Evolutionary conservation across 2,888 invertebrate genomes (phyloP).

Genomic region (Vesta saturnalis): DNA sequence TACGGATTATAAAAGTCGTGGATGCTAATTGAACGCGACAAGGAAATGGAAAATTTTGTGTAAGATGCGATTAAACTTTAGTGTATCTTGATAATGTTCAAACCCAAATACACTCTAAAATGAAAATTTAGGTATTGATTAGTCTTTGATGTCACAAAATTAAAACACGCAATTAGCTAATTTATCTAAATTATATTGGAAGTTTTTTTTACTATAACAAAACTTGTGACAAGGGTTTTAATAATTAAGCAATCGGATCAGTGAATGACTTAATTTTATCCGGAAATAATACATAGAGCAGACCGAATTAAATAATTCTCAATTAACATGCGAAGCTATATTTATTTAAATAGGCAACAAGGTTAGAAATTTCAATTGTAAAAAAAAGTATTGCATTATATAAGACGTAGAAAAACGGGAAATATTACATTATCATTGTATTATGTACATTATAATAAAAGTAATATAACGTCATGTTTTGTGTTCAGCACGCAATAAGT

Average conservation of each 20-base stretch:
- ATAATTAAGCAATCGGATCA: neutral
- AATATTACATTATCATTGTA: constrained; percentile 24
- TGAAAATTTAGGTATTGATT: constrained; percentile 31
- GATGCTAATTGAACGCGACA: constrained; percentile 16
- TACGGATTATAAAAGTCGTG: constrained; percentile 19
- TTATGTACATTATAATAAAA: constrained; percentile 29
- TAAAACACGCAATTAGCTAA: constrained; percentile 54
- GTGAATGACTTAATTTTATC: too few relatives aligned
- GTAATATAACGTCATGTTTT: constrained; percentile 19
- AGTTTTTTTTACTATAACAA: neutral
- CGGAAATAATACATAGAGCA: too few relatives aligned
- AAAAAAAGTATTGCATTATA: neutral
- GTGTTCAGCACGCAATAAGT: neutral
- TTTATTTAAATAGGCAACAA: too few relatives aligned
- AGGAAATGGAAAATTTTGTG: constrained; percentile 14
- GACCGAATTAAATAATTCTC: too few relatives aligned
- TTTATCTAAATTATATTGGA: constrained; percentile 52
- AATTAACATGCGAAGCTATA: too few relatives aligned
- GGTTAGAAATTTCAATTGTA: too few relatives aligned
- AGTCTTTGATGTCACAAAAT: constrained; percentile 45
- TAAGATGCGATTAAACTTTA: neutral
- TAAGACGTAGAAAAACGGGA: constrained; percentile 8
- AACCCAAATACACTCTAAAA: too few relatives aligned
- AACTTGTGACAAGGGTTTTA: neutral
- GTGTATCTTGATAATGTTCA: too few relatives aligned